phyloP scores from a whole-genome alignment of 2,113 vertebrate genomes.

The Pipa parva region DNA sequence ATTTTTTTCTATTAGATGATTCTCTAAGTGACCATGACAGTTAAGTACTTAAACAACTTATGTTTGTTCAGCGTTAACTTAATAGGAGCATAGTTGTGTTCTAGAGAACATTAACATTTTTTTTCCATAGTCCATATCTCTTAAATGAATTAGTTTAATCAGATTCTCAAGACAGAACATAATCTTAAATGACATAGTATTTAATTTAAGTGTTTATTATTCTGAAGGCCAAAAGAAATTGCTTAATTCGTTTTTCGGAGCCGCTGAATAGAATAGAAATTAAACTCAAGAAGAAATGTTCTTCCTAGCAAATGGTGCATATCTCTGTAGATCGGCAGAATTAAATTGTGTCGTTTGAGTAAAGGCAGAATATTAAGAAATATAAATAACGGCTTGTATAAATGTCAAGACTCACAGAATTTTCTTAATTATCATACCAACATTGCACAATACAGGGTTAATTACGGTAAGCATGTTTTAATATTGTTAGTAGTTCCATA shows the following conservation, averaged over 20 bases:
- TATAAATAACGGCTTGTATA: constrained; percentile 16
- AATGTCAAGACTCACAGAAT: constrained; percentile 2
- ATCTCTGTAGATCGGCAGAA: background rate
- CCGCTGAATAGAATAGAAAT: constrained; percentile 40
- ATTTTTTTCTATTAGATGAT: constrained; percentile 35
- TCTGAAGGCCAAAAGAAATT: constrained; percentile 51
- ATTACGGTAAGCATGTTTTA: no score
- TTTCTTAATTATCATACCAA: no score
- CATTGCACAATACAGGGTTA: no score
- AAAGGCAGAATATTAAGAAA: constrained; percentile 4
- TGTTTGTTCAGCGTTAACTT: constrained; percentile 59
- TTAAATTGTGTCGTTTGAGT: background rate
- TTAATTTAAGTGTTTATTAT: constrained; percentile 57
- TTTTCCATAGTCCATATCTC: constrained; percentile 51
- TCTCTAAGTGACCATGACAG: constrained; percentile 54
- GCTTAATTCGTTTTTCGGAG: constrained; percentile 49
- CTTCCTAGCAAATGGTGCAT: constrained; percentile 11
- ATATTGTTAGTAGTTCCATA: no score
- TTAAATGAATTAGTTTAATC: constrained; percentile 65
- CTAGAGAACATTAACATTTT: constrained; percentile 62
- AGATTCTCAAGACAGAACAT: constrained; percentile 58
- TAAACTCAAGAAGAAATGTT: constrained; percentile 35
- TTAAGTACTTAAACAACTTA: constrained; percentile 51
- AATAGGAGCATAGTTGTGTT: constrained; percentile 61
- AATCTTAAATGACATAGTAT: constrained; percentile 62